Evolutionary conservation across 2,113 vertebrate species (phyloP), one percentile per base, ranked within the genome.

Genomic region (Anhinga rufa): DNA sequence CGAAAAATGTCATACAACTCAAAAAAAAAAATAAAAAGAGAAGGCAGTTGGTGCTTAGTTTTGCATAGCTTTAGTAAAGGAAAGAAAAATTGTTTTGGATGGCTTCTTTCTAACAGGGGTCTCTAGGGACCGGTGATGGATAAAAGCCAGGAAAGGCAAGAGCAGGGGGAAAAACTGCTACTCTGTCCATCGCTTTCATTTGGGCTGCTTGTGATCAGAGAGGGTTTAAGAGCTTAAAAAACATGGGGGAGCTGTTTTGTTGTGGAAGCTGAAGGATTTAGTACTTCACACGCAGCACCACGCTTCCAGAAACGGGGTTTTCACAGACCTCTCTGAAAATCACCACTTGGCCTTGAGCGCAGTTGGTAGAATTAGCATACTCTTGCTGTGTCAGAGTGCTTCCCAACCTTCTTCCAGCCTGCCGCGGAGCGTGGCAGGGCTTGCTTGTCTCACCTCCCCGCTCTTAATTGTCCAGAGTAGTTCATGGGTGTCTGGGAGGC

Each of bases 271-370:
- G 91, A 29, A 0, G 1, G 72, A 28, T 84, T 84, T 58, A 42
- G 36, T 44, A 2, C 7, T 4, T 29, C 44, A 17, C 74, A 24
- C 1, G 4, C 7, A 51, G 83, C 46, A 15, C 64, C 40, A 7
- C 0, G 9, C 64, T 75, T 10, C 40, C 76, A 74, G 57, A 11
- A 80, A 14, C 0, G 2, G 49, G 60, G 4, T 3, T 58, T 71
- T 5, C 77, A 12, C 21, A 66, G 57, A 17, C 13, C 46, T 83
- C 32, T 58, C 69, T 31, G 25, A 12, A 82, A 80, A 74, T 5
- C 21, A 4, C 49, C 6, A 1, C 2, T 14, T 28, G 54, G 12
- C 18, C 60, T 36, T 18, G 52, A 51, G 2, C 0, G 0, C 81
- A 42, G 6, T 6, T 20, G 46, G 68, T 16, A 2, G 82, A n/a